Evolutionary conservation across 2,888 invertebrate species (phyloP), one percentile per base, ranked within the genome.

Genomic region (Drosophila emarginata): DNA sequence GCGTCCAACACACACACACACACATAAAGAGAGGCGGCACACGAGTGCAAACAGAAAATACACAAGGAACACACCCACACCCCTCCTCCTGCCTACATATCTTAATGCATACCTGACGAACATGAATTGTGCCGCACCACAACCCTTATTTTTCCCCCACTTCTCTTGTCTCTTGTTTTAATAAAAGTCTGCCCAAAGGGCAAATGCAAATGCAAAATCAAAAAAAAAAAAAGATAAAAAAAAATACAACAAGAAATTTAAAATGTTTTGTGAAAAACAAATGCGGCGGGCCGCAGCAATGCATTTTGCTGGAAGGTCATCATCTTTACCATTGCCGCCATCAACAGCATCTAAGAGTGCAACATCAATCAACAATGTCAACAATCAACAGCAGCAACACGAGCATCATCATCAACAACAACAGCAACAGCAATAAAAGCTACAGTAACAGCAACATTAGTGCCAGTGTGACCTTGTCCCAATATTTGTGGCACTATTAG

Each of bases 21-120:
- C 45, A 12, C 66, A 28, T 32, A 32, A 2, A 2, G 32, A 4
- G 9, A 32, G 32, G 32, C 32, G 28, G 5, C 28, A 28, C 28
- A 28, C 28, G 6, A 28, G 28, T 9, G 32, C 1, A 9, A 40
- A 51, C 9, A 51, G 23, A 23, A 51, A 4, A 50, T 21, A 50
- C 1, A 51, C 2, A 21, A 50, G 12, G 1, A 11, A 12, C 54
- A 26, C 56, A 26, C 37, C 36, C 23, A 61, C 26, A 9, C 18
- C 9, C 0, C 45, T 18, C 18, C 18, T 32, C 32, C 21, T 11
- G n/a, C 21, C 21, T n/a, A 68, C 52, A 66, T 72, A 73, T 76
- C 28, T 65, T 74, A 84, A 81, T 84, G 79, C 79, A 79, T 78
- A 73, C 57, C 73, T 73, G 73, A 65, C 65, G 63, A 78, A 54